Conservation (phyloP, 2,888 invertebrate species). For the Limnephilus auricula region DNA sequence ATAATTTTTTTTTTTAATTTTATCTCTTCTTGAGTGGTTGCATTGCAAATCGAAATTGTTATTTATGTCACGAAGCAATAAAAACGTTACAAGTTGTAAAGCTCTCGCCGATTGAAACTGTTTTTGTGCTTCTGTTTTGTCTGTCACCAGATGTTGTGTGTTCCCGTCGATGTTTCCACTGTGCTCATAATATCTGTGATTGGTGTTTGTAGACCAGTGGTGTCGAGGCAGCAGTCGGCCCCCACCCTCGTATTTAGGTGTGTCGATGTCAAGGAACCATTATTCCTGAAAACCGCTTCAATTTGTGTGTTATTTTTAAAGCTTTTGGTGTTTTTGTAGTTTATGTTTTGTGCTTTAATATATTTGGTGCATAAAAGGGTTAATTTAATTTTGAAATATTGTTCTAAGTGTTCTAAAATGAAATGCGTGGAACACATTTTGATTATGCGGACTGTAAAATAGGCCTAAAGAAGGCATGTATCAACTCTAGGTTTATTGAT, state of each 20-base stretch:
- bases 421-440: background rate
- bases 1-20: too few species aligned
- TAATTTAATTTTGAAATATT: background rate
- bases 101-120: background rate
- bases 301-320: background rate
- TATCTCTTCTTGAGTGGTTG: too few species aligned
- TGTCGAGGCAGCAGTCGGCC: conserved; percentile 79
- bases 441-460: background rate
- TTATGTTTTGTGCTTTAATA: background rate
- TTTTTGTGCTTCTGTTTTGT: conserved; percentile 11
- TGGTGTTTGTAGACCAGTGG: conserved; percentile 76
- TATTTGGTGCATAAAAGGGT: background rate
- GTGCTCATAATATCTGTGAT: conserved; percentile 48
- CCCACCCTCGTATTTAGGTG: conserved; percentile 80
- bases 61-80: background rate
- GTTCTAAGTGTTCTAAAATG: background rate
- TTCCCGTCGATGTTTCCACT: conserved; percentile 35
- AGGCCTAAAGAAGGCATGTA: background rate
- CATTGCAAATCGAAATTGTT: background rate
- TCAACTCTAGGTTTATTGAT: background rate
- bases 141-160: conserved; percentile 33
- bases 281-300: background rate
- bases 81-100: background rate
- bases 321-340: background rate
- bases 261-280: conserved; percentile 70